Percentiles rank a stretch among this genome's conserved stretches.
phyloP scores from a whole-genome alignment of 2,888 invertebrate species.

The Stictocephala bisonia region DNA sequence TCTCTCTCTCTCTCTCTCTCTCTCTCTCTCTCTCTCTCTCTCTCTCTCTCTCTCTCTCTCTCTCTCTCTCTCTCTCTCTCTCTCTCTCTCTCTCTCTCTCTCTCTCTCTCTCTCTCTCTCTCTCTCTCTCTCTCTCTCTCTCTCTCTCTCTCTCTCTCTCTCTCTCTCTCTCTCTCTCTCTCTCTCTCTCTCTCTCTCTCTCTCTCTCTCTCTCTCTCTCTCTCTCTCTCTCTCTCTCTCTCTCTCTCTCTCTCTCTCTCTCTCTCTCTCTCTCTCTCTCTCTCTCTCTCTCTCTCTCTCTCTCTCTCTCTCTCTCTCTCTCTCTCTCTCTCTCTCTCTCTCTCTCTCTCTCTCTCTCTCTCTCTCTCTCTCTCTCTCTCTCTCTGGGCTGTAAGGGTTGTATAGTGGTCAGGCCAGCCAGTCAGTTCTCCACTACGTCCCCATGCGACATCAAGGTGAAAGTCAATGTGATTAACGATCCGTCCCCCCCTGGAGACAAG shows the following conservation, averaged over 20 bases:
- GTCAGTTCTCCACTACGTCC: too few species aligned
- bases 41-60: slow-evolving; percentile 24
- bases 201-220: slow-evolving; percentile 24
- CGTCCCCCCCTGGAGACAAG: too few species aligned
- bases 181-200: slow-evolving; percentile 24
- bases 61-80: slow-evolving; percentile 24
- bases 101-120: slow-evolving; percentile 24
- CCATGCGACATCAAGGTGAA: too few species aligned
- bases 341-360: slow-evolving; percentile 23
- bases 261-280: slow-evolving; percentile 53
- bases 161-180: slow-evolving; percentile 24
- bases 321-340: slow-evolving; percentile 44
- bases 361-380: not conserved
- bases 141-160: slow-evolving; percentile 24
- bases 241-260: slow-evolving; percentile 44
- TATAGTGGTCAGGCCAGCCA: not conserved
- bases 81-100: slow-evolving; percentile 24
- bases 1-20: slow-evolving; percentile 24
- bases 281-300: slow-evolving; percentile 47
- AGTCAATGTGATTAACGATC: too few species aligned
- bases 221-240: slow-evolving; percentile 24
- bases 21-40: slow-evolving; percentile 24
- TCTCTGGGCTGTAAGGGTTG: too few species aligned
- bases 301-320: slow-evolving; percentile 37
- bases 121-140: slow-evolving; percentile 24